Conservation (phyloP, 2,888 invertebrate species). For the Masnerella sp. region DNA sequence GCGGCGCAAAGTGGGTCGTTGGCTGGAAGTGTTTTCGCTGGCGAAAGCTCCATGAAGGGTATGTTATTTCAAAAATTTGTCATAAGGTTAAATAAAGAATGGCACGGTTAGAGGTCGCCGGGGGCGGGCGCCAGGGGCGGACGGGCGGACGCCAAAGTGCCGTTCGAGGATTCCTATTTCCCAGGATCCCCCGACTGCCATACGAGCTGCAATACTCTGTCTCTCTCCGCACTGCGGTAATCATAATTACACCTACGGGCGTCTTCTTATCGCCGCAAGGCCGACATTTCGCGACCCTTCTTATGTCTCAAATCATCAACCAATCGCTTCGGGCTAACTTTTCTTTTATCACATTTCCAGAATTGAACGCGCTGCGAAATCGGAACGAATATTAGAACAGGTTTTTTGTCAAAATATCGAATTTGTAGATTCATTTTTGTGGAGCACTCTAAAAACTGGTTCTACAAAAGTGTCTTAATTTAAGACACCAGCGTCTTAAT, state of each 20-base stretch:
- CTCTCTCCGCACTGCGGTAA: constrained; percentile 73
- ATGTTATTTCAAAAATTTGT: constrained; percentile 45
- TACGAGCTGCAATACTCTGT: constrained; percentile 73
- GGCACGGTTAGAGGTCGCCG: constrained; percentile 59
- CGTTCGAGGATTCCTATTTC: constrained; percentile 76
- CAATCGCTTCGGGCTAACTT: constrained; percentile 19
- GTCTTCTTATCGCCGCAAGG: constrained; percentile 72
- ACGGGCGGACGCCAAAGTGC: constrained; percentile 71
- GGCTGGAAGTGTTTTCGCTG: constrained; percentile 37
- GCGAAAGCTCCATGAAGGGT: constrained; percentile 17
- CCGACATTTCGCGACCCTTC: constrained; percentile 62
- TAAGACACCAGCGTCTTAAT: no score
- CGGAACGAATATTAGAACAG: background rate
- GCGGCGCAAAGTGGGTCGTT: constrained; percentile 37
- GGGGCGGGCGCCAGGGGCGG: constrained; percentile 60
- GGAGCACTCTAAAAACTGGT: no score
- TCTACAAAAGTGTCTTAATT: no score
- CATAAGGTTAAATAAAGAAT: constrained; percentile 51
- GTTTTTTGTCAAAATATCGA: background rate
- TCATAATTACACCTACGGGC: constrained; percentile 76
- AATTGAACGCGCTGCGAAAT: background rate
- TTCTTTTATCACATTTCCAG: background rate
- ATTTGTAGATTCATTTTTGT: no score
- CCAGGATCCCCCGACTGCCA: constrained; percentile 75
- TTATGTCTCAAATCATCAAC: constrained; percentile 60